Conservation (phyloP, 2,113 vertebrate species). For the Coreoperca whiteheadi region DNA sequence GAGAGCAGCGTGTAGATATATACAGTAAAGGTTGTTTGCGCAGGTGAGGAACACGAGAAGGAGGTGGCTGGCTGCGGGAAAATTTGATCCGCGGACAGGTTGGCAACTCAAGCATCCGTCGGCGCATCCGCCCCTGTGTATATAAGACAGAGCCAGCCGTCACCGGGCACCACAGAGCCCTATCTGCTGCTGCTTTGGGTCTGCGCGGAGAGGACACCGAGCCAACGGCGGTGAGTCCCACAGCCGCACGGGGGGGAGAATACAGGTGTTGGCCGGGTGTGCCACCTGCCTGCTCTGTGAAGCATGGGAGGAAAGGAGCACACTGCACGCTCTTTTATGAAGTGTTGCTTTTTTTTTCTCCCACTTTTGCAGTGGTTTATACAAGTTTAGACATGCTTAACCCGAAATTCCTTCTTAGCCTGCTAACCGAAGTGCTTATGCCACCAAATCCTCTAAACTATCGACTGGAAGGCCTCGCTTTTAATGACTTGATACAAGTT, state of each 20-base stretch:
- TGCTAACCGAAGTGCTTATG: too few relatives aligned
- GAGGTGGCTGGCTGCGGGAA: conserved; percentile 81
- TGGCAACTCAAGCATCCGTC: conserved; percentile 88
- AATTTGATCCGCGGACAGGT: conserved; percentile 90
- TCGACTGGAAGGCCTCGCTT: background rate
- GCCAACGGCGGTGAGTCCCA: conserved; percentile 75
- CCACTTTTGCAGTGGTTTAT: background rate
- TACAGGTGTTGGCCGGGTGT: conserved; percentile 33
- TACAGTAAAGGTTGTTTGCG: conserved; percentile 90
- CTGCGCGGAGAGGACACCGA: conserved; percentile 65
- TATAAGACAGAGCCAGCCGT: conserved; percentile 86
- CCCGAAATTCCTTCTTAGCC: background rate
- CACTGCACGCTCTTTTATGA: background rate
- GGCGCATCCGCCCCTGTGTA: conserved; percentile 85
- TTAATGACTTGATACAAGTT: background rate
- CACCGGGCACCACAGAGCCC: conserved; percentile 68
- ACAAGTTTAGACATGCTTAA: background rate
- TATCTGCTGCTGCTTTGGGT: conserved; percentile 74
- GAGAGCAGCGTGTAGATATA: conserved; percentile 74
- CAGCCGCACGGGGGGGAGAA: conserved; percentile 6
- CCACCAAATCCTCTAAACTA: background rate
- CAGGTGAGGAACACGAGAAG: conserved; percentile 90
- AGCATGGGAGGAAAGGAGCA: background rate
- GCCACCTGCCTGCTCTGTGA: conserved; percentile 1
- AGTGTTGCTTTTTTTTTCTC: background rate